Percentiles rank a stretch among this genome's conserved stretches.
Evolutionary conservation across 2,888 invertebrate genomes (phyloP).

Genomic region (Drosophila emarginata): DNA sequence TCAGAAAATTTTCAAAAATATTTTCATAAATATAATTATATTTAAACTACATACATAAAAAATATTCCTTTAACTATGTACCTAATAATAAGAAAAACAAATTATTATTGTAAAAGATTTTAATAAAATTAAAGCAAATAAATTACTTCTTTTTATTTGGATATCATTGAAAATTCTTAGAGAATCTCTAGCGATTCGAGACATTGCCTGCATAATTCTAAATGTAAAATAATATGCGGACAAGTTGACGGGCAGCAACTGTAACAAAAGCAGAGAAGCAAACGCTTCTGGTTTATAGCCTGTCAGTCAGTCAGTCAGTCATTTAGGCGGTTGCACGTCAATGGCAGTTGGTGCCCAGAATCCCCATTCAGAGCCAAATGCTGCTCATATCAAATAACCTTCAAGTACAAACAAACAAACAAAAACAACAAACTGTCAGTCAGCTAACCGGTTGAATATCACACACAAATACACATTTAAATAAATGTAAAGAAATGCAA

Average conservation of each 20-base stretch:
- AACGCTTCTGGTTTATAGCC: conserved; percentile 7
- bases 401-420: conserved; percentile 57
- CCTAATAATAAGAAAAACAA: too few species aligned
- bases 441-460: conserved; percentile 12
- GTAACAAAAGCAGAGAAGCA: conserved; percentile 6
- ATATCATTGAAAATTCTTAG: not conserved
- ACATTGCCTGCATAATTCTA: conserved; percentile 49
- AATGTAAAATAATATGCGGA: conserved; percentile 49
- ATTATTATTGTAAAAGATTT: too few species aligned
- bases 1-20: too few species aligned
- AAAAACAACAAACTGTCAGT: conserved; percentile 41
- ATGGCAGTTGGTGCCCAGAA: conserved; percentile 13
- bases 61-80: too few species aligned
- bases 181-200: conserved; percentile 31
- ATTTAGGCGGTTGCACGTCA: conserved; percentile 11
- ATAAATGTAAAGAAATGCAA: conserved; percentile 10
- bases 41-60: too few species aligned
- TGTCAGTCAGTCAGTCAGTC: conserved; percentile 13
- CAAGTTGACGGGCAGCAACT: conserved; percentile 6
- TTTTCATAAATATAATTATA: too few species aligned
- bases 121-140: too few species aligned
- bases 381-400: conserved; percentile 71
- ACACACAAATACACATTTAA: not conserved
- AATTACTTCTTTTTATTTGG: not conserved
- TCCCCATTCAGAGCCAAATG: conserved; percentile 11